Evolutionary conservation across 1,140 invertebrate genomes (phyloP), one percentile per base, ranked within the genome.

Genomic region (Drepana arcuata): DNA sequence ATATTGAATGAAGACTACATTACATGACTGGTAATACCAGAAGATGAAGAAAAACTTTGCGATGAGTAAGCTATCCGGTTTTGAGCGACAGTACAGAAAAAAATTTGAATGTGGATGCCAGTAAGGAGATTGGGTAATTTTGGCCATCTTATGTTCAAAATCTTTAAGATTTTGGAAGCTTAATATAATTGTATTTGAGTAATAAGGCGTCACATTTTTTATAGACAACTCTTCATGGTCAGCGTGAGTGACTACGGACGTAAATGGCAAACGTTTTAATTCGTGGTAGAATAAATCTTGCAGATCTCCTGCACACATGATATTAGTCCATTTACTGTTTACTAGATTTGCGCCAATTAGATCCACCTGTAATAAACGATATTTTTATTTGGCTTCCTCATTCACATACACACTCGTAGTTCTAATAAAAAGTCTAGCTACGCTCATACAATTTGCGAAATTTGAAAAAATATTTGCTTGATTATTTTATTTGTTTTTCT

Each of bases 61-160:
- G 16, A 67, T 29, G 3, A 35, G 15, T 14, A 47, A 13, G 28
- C 44, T 58, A 2, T 60, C 27, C 14, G 48, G 45, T 7, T 36
- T 18, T n/a, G 21, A 41, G 15, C 66, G 55, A 36, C 60, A 74
- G 34, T 69, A 61, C 10, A 79, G 7, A 29, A 78, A 67, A 7
- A 74, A 31, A 23, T 73, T 62, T 3, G 74, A 34, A 23, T 64
- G 45, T 10, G 78, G 63, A 53, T 82, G 62, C 63, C 66, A 82
- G 32, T 73, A 73, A 0, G 58, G 53, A 2, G 58, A 27, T 6
- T 26, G 35, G 2, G 55, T 29, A 9, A 49, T 26, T 50, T 64
- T 71, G 14, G 37, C 43, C 7, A 79, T 37, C 3, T 46, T 46
- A 13, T 43, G 37, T 49, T 69, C 64, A 48, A 72, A 71, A 9